Conservation (phyloP, 2,888 invertebrate species). For the Amorpha juglandis region DNA sequence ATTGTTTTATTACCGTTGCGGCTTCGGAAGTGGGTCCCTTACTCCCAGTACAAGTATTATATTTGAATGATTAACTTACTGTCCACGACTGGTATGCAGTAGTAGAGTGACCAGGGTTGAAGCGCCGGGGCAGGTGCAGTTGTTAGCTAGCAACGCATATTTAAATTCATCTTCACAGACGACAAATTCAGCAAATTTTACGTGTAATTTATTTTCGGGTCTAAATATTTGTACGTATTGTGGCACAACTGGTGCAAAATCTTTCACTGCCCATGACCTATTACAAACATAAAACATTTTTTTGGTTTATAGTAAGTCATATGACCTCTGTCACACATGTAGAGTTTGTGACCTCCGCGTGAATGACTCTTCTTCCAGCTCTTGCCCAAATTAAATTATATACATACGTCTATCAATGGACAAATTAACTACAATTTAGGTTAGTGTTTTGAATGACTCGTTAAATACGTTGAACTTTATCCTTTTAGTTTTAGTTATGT, state of each 20-base stretch:
- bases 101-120: conserved; percentile 98
- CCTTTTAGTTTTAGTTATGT: too few species aligned
- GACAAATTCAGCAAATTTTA: conserved; percentile 99
- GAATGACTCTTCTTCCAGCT: neutral
- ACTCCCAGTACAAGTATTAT: too few species aligned
- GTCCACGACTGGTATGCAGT: conserved; percentile 98
- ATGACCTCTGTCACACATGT: neutral
- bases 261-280: conserved; percentile 99
- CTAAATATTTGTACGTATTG: conserved; percentile 99
- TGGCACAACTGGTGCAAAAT: conserved; percentile 97
- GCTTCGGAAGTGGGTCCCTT: too few species aligned
- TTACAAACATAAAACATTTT: neutral
- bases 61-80: conserved; percentile 87
- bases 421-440: too few species aligned
- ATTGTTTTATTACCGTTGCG: too few species aligned
- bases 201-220: conserved; percentile 99
- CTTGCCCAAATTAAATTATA: too few species aligned
- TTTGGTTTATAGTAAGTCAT: neutral
- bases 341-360: neutral
- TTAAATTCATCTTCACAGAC: conserved; percentile 99
- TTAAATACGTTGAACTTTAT: too few species aligned
- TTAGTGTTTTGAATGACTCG: too few species aligned
- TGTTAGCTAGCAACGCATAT: conserved; percentile 98
- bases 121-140: conserved; percentile 98
- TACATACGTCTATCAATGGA: too few species aligned